Evolutionary conservation across 1,140 invertebrate genomes (phyloP), one percentile per base, ranked within the genome.

Genomic region (Popillia japonica): DNA sequence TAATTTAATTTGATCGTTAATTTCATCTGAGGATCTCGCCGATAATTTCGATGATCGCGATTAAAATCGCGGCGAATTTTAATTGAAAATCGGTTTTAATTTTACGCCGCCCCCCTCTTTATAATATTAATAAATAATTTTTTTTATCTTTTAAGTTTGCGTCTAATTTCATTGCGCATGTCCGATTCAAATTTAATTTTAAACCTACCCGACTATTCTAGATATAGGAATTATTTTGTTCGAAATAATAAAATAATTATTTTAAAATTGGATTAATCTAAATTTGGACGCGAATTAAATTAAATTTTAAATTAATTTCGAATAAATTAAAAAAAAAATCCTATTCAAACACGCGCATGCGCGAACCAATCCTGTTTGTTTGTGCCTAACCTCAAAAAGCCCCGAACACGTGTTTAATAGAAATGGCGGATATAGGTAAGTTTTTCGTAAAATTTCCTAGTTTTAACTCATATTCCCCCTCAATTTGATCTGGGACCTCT

Each of bases 381-480:
- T 64, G 61, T 11, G 23, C 4, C 8, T 64, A 64, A 64, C 61
- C 61, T 64, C 17, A 64, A 64, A 64, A 23, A 7, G n/a, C 22
- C 23, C 2, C 9, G 17, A 64, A 64, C 61, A 64, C 61, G 61
- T 64, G 61, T 64, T 8, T n/a, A 17, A 27, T 23, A 10, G 61
- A 64, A 22, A 64, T 64, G 61, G 61, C 61, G 20, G 61, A 64
- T 9, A 64, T 27, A 17, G 61, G 61, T 64, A 64, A 64, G 61
- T 22, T 64, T 64, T 64, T 7, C 17, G 4, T 2, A 20, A 23
- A 64, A 7, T 22, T 27, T 17, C 17, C 10, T 6, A 64, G 3
- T 20, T 64, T 6, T 64, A 22, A 9, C 1, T 22, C 6, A 20
- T 64, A 64, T 23, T 23, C n/a, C 10, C 9, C 17, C 6, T 6